Base-by-base conservation (phyloP, 1,140 invertebrate species). In the Caerostris darwini region DNA sequence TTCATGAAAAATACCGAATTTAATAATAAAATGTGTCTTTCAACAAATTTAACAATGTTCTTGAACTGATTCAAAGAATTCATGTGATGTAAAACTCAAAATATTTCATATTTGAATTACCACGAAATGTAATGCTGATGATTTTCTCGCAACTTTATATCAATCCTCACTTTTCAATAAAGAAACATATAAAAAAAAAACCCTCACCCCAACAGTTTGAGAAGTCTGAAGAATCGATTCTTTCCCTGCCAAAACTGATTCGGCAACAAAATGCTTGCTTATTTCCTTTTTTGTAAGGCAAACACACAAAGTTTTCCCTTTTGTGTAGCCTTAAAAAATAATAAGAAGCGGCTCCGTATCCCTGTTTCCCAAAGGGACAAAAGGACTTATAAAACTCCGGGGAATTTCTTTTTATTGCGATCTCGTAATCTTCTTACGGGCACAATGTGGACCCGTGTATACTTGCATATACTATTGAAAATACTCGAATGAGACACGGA, bases 381-480 rank as follows among this genome's bases (percentile, higher is more conserved):
- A 91, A 64, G 77, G 81, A 85, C 90, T 92, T 92, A 83, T 64
- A 92, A 67, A 83, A 92, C 90, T 92, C 81, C 56, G 6, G 90
- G 81, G 90, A 92, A 64, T 83, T 91, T 58, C 59, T 91, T 69
- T 89, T 92, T 92, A 92, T 92, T 92, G 81, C 81, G 69, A 17
- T 67, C 7, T 58, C n/a, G 69, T 92, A 92, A 92, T 92, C 90
- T 92, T 85, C 90, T 92, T 85, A 92, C 14, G 59, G 59, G 85
- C 81, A 85, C 61, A 92, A 61, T 64, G 81, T 77, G 5, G 19
- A 7, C 59, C 8, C 50, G 53, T 64, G 90, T 85, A 89, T 56
- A 91, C 71, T 91, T 91, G 89, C 89, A 91, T 91, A 91, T 12
- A 77, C 59, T 64, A 88, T 64, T 88, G 59, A 67, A 88, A 88